Percentiles rank a stretch among this genome's conserved stretches.
Conservation (phyloP, 2,888 invertebrate genomes). For the Bugulina stolonifera region DNA sequence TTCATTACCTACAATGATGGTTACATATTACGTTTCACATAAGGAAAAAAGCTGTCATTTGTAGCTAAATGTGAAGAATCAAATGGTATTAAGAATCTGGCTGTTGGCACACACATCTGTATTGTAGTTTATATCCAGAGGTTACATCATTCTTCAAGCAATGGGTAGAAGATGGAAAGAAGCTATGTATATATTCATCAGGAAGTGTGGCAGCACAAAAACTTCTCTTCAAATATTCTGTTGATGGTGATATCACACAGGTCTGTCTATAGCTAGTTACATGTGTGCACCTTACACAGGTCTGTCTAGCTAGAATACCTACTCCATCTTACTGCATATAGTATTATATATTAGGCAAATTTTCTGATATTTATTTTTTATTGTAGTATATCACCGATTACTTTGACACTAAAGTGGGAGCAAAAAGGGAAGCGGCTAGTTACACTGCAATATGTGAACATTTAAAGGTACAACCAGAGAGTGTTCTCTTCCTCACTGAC, state of each 20-base stretch:
- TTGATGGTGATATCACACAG: constrained; percentile 68
- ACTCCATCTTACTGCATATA: too few species aligned
- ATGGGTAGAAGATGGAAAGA: constrained; percentile 65
- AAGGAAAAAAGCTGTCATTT: too few species aligned
- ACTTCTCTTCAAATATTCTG: constrained; percentile 71
- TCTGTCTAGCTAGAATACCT: too few species aligned
- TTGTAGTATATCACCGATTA: constrained; percentile 65
- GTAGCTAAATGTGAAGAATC: too few species aligned
- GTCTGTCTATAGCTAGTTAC: constrained; percentile 48
- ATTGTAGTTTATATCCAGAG: constrained; percentile 78
- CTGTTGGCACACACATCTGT: too few species aligned
- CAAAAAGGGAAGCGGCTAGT: constrained; percentile 71
- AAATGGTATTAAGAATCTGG: too few species aligned
- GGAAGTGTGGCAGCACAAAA: constrained; percentile 87
- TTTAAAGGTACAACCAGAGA: constrained; percentile 62
- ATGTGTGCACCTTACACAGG: background rate
- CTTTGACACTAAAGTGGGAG: constrained; percentile 80
- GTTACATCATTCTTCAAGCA: constrained; percentile 68
- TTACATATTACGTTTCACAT: too few species aligned
- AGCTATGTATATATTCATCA: constrained; percentile 81
- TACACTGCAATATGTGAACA: constrained; percentile 71
- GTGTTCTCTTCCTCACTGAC: constrained; percentile 82
- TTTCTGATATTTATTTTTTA: constrained; percentile 9
- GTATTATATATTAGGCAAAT: too few species aligned
- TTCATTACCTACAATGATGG: too few species aligned